These are phyloP conservation scores for Listronotus oregonensis DNA, from an alignment of 1,140 invertebrate genomes.

Conservation along the genomic window DNA sequence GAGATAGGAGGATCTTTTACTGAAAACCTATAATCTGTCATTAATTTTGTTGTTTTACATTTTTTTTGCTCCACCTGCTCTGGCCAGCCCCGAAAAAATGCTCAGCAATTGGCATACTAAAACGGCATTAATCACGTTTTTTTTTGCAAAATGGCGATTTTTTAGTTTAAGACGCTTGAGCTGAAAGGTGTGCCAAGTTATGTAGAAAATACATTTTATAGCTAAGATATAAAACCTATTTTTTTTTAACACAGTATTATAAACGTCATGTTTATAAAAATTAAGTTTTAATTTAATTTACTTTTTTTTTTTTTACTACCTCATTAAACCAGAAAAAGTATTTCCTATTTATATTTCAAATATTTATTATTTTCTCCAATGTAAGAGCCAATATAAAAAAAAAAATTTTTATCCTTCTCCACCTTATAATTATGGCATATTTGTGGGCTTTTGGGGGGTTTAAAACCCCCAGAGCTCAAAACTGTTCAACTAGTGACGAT, in stretches of 20 bases:
- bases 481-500: no score
- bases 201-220: background rate
- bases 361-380: no score
- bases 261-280: background rate
- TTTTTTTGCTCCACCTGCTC: slow-evolving; percentile 40
- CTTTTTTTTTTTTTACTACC: no score
- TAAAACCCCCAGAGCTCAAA: no score
- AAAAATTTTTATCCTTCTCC: no score
- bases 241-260: background rate
- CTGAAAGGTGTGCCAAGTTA: slow-evolving; percentile 25
- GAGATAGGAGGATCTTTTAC: slow-evolving; percentile 39
- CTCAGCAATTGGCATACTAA: slow-evolving; percentile 30
- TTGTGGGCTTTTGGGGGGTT: no score
- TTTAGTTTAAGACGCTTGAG: slow-evolving; percentile 22
- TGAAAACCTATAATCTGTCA: slow-evolving; percentile 41
- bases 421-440: no score
- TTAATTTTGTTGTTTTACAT: slow-evolving; percentile 42
- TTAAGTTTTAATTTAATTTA: no score
- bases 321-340: no score
- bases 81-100: slow-evolving; percentile 15
- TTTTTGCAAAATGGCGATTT: slow-evolving; percentile 16
- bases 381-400: no score
- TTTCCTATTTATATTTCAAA: no score
- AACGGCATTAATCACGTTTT: slow-evolving; percentile 34
- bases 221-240: no score